Evolutionary conservation across 2,797 vertebrate genomes (phyloP).

Genomic region (Amniataba percoides): DNA sequence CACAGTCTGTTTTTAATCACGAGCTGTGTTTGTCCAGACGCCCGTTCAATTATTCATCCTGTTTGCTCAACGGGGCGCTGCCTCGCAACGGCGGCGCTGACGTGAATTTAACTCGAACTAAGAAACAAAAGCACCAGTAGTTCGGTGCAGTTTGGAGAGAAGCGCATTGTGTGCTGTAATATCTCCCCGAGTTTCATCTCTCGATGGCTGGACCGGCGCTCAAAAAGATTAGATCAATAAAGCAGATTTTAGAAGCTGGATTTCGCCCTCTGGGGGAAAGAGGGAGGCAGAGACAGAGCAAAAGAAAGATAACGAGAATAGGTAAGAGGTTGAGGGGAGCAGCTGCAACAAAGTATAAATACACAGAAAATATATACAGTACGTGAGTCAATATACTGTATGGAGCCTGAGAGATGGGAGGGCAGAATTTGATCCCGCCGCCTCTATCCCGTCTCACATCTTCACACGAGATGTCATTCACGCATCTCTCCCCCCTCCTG

Average conservation of each 20-base stretch:
- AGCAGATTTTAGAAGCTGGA: slow-evolving; percentile 35
- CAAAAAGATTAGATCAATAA: slow-evolving; percentile 46
- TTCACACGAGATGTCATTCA: slow-evolving; percentile 44
- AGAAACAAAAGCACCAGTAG: background rate
- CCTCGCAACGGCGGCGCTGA: background rate
- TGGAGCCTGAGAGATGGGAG: slow-evolving; percentile 30
- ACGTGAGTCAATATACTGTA: slow-evolving; percentile 32
- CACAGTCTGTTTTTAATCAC: slow-evolving; percentile 67
- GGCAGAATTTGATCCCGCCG: slow-evolving; percentile 20
- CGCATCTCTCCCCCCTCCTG: slow-evolving; percentile 29
- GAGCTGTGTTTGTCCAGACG: slow-evolving; percentile 59
- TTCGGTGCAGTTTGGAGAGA: background rate
- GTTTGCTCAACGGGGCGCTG: slow-evolving; percentile 56
- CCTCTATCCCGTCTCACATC: slow-evolving; percentile 28
- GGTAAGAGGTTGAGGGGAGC: slow-evolving; percentile 32
- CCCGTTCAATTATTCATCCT: slow-evolving; percentile 68
- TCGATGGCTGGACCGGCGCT: slow-evolving; percentile 8
- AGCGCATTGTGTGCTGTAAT: slow-evolving; percentile 14
- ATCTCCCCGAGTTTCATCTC: slow-evolving; percentile 35
- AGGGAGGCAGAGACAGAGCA: slow-evolving; percentile 2
- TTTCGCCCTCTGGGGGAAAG: slow-evolving; percentile 24
- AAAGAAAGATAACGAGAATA: slow-evolving; percentile 29
- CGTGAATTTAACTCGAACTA: slow-evolving; percentile 18
- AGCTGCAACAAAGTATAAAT: slow-evolving; percentile 39
- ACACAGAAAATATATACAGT: slow-evolving; percentile 27